These are phyloP conservation scores for Sericinus montela DNA, from an alignment of 2,888 invertebrate genomes.

Conservation along the genomic window DNA sequence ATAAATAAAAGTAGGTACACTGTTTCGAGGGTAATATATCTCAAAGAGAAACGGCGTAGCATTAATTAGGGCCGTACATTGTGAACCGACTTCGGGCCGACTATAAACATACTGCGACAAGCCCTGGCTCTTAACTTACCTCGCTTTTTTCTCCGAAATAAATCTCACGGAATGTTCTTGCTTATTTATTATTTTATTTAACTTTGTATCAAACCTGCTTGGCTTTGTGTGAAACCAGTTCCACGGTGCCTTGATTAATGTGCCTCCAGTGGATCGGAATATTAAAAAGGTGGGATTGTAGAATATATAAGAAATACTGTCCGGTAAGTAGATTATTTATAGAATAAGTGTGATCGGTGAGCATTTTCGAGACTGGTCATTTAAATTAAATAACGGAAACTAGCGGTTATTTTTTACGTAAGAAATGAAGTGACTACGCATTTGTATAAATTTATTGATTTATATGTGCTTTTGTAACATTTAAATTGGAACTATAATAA, in stretches of 20 bases:
- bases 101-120: slow-evolving; percentile 69
- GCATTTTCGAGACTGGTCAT: slow-evolving; percentile 25
- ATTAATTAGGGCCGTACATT: slow-evolving; percentile 70
- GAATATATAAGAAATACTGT: slow-evolving; percentile 64
- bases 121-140: slow-evolving; percentile 63
- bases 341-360: slow-evolving; percentile 31
- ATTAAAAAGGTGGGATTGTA: slow-evolving; percentile 64
- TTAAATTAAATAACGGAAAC: slow-evolving; percentile 4
- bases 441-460: no score
- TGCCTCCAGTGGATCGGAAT: slow-evolving; percentile 50
- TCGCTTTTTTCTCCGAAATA: slow-evolving; percentile 72
- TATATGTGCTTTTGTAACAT: no score
- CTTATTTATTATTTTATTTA: slow-evolving; percentile 77
- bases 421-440: no score
- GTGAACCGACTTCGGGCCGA: slow-evolving; percentile 54
- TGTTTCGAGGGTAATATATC: slow-evolving; percentile 49
- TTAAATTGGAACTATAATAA: no score
- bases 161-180: slow-evolving; percentile 69
- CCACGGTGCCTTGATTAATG: slow-evolving; percentile 67
- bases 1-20: slow-evolving; percentile 39
- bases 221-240: slow-evolving; percentile 71
- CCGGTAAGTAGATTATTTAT: slow-evolving; percentile 71
- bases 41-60: slow-evolving; percentile 49
- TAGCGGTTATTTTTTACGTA: no score
- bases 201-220: slow-evolving; percentile 57